These are phyloP conservation scores for Callaeas wilsoni DNA, from an alignment of 2,113 vertebrate species.

Conservation along the genomic window DNA sequence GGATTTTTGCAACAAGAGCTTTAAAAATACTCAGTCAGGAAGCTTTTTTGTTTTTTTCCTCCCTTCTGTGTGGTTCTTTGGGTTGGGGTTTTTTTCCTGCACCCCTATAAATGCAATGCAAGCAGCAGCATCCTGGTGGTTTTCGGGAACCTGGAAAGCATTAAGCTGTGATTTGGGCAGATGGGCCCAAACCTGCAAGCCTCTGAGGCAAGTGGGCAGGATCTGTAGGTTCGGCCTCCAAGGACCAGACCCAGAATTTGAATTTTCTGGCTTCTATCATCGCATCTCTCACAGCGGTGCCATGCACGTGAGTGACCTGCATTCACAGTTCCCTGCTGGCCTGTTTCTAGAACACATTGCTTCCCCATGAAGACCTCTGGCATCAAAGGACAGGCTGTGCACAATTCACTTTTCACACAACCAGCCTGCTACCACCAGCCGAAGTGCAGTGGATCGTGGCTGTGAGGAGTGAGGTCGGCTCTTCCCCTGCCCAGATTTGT, in stretches of 20 bases:
- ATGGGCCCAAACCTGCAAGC: background rate
- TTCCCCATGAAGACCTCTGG: background rate
- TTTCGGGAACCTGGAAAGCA: background rate
- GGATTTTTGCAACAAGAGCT: background rate
- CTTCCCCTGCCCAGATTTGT: background rate
- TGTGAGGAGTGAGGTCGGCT: background rate
- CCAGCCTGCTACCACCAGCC: background rate
- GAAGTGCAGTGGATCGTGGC: rapidly evolving
- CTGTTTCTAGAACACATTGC: rapidly evolving
- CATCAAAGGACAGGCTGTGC: background rate
- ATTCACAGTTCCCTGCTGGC: rapidly evolving
- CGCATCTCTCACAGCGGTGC: background rate
- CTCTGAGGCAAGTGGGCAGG: background rate
- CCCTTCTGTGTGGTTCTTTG: background rate
- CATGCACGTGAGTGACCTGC: rapidly evolving
- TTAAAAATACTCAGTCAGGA: background rate
- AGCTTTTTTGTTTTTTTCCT: background rate
- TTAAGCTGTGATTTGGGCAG: background rate
- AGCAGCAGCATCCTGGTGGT: background rate
- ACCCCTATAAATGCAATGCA: background rate
- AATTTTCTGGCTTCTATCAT: background rate
- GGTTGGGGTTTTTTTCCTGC: background rate
- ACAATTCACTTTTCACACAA: background rate
- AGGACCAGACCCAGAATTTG: background rate
- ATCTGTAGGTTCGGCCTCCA: background rate